phyloP scores from a whole-genome alignment of 2,797 vertebrate genomes.

The Alectoris magna region DNA sequence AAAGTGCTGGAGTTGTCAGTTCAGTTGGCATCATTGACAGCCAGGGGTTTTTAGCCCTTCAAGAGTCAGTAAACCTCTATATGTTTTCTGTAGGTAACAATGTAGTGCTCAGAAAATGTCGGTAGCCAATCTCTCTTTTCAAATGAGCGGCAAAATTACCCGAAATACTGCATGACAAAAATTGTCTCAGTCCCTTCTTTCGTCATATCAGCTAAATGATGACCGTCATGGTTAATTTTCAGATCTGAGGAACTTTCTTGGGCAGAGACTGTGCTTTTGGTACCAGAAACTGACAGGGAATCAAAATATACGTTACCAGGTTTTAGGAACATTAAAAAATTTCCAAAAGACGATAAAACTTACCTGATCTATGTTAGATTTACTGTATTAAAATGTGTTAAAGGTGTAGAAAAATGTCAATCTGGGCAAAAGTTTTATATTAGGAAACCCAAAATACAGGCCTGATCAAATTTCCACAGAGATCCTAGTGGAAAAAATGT shows the following conservation, averaged over 20 bases:
- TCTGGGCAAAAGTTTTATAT: constrained; percentile 78
- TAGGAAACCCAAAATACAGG: constrained; percentile 77
- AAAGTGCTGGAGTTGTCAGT: background rate
- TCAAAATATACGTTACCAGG: constrained; percentile 35
- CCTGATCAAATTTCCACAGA: constrained; percentile 78
- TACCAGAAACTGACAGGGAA: constrained; percentile 33
- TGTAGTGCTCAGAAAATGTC: background rate
- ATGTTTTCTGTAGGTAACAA: background rate
- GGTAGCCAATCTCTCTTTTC: background rate
- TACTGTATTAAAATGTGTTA: constrained; percentile 79
- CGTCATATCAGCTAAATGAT: background rate
- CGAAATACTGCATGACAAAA: background rate
- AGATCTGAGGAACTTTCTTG: constrained; percentile 6
- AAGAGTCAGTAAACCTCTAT: background rate
- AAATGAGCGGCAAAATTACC: background rate
- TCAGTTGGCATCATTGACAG: background rate
- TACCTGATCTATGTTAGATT: constrained; percentile 76
- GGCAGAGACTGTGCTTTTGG: background rate
- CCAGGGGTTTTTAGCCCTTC: background rate
- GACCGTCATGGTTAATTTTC: background rate
- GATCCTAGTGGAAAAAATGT: constrained; percentile 79
- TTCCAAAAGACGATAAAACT: constrained; percentile 67
- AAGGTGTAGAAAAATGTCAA: constrained; percentile 78
- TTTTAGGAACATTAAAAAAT: constrained; percentile 18
- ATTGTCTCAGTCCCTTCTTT: background rate